Base-by-base conservation (phyloP, 2,888 invertebrate species). In the Meta bourneti region DNA sequence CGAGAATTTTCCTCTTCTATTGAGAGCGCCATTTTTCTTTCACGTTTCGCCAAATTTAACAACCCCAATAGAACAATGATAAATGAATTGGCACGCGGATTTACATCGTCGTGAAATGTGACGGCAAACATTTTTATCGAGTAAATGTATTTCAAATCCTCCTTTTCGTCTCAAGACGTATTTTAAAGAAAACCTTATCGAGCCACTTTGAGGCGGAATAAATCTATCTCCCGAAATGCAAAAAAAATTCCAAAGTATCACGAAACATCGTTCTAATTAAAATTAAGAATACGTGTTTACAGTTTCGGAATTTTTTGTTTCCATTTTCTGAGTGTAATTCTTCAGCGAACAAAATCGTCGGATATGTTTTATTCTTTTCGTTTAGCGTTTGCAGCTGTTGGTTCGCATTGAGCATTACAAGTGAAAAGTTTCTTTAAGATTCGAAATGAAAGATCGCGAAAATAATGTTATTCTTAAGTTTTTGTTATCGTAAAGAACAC, bases 11-110 rank as follows among this genome's bases (percentile, higher is more conserved):
- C 61, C 16, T 9, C 7, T 61, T 61, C 61, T 61, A 61, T 61
- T 61, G 7, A 61, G 8, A 61, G 61, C 0, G 61, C 61, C 61
- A 9, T 61, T 61, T 61, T 61, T 61, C 61, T 61, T 61, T 61
- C 16, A 61, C 61, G 61, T 61, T 61, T 9, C 61, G 8, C 61
- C 61, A 16, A 61, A 61, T 61, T 61, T 61, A 61, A 61, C 61
- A 61, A 61, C 61, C 61, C 61, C 11, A 61, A 61, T 61, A 61
- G 52, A 78, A 52, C 52, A 49, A 52, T 78, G 78, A 78, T 52
- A 78, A 78, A 78, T 52, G 78, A 78, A 78, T 78, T 78, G 51
- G 19, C 13, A 16, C 52, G 19, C 52, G 20, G 78, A 78, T 78
- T 78, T 78, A 51, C 78, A 78, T 52, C 52, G 52, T 52, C 16